phyloP scores from a whole-genome alignment of 2,797 vertebrate species.

The Vultur gryphus region DNA sequence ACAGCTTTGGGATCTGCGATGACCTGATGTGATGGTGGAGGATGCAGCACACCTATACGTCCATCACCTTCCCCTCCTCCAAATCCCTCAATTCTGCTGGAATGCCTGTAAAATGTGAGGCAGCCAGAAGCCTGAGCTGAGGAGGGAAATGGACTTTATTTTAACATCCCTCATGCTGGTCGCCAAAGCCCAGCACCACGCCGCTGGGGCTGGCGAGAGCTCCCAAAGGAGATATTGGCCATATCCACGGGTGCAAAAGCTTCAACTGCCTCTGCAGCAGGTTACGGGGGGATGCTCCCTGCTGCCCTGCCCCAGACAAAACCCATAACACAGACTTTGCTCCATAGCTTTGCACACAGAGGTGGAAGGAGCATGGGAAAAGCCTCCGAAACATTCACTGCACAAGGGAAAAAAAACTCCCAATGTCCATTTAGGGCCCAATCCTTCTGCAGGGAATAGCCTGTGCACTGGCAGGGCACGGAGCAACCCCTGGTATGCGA shows the following conservation, averaged over 20 bases:
- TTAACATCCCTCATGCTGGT: fast-evolving
- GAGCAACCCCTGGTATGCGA: not conserved
- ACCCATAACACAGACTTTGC: fast-evolving
- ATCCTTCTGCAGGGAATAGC: not conserved
- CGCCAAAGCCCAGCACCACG: not conserved
- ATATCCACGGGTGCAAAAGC: not conserved
- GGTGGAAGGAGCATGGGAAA: not conserved
- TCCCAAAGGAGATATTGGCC: not conserved
- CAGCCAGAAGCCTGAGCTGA: not conserved
- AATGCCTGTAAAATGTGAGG: not conserved
- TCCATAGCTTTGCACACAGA: fast-evolving
- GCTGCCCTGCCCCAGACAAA: not conserved
- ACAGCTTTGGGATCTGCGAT: not conserved
- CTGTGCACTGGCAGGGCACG: not conserved
- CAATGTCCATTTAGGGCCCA: fast-evolving
- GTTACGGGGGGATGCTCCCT: not conserved
- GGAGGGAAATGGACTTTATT: not conserved
- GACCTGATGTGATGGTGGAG: not conserved
- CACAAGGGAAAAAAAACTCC: not conserved
- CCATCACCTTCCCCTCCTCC: not conserved
- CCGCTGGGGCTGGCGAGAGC: not conserved
- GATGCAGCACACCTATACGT: not conserved
- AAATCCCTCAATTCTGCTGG: not conserved
- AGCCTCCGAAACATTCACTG: not conserved
- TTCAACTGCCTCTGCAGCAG: fast-evolving